phyloP scores from a whole-genome alignment of 1,140 invertebrate species.

The Drosophila littoralis region DNA sequence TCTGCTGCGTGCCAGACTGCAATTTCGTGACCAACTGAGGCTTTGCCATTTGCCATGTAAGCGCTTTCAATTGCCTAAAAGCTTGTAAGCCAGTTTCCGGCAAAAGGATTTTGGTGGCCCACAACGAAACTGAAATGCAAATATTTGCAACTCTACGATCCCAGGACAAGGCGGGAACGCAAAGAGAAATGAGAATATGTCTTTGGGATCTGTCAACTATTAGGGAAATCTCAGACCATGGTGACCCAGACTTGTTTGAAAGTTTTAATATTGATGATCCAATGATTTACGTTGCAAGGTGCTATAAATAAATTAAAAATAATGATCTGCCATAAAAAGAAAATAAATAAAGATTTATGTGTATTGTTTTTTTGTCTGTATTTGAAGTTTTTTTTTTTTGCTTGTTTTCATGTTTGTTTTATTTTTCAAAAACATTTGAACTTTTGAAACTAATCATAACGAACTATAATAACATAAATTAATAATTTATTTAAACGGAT shows the following conservation, averaged over 20 bases:
- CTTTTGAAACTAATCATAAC: conserved; percentile 82
- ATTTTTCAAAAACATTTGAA: conserved; percentile 76
- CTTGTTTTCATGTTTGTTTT: conserved; percentile 47
- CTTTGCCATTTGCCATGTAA: conserved; percentile 57
- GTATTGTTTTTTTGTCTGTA: conserved; percentile 45
- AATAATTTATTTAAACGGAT: conserved; percentile 82
- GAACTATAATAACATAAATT: conserved; percentile 80
- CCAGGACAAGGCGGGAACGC: not conserved
- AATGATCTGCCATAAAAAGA: conserved; percentile 28
- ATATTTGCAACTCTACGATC: conserved; percentile 11
- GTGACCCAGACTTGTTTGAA: conserved; percentile 15
- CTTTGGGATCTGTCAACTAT: not conserved
- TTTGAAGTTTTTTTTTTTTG: conserved; percentile 58
- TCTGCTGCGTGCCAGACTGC: conserved; percentile 73
- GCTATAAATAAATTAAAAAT: conserved; percentile 37
- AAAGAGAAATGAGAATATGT: not conserved
- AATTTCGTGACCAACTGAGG: conserved; percentile 66
- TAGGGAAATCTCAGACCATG: conserved; percentile 10
- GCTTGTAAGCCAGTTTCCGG: conserved; percentile 82
- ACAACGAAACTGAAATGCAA: conserved; percentile 25
- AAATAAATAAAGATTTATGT: conserved; percentile 58
- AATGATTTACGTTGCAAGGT: conserved; percentile 35
- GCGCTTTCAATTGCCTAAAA: conserved; percentile 81
- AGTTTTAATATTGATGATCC: conserved; percentile 36
- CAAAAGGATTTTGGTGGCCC: conserved; percentile 44